phyloP scores from a whole-genome alignment of 1,140 invertebrate genomes.

The Ooceraea biroi region DNA sequence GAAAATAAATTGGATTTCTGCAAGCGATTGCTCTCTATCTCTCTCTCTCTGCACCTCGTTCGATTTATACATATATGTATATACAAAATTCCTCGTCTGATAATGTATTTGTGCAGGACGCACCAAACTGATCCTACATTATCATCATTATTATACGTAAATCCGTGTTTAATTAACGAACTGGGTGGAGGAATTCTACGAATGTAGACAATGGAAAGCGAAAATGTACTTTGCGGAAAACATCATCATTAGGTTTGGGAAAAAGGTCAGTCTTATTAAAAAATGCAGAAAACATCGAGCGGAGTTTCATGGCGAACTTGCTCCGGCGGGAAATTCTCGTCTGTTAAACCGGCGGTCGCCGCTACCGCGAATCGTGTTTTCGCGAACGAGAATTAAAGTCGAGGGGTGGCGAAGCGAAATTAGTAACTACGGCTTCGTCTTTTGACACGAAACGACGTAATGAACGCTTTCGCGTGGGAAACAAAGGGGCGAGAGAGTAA shows the following conservation, averaged over 20 bases:
- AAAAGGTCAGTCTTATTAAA: constrained; percentile 29
- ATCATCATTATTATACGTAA: constrained; percentile 5
- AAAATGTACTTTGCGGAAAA: not conserved
- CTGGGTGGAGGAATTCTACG: not conserved
- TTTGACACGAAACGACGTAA: constrained; percentile 60
- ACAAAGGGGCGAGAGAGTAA: constrained; percentile 54
- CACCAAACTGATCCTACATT: not conserved
- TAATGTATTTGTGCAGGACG: not conserved
- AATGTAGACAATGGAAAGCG: not conserved
- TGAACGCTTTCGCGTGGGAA: constrained; percentile 65
- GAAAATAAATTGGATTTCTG: constrained; percentile 44
- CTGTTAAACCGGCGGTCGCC: constrained; percentile 41
- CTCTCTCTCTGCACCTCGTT: not conserved
- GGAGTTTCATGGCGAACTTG: constrained; percentile 34
- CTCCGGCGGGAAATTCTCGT: constrained; percentile 9
- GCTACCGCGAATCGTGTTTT: constrained; percentile 60
- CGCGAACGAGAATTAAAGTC: constrained; percentile 63
- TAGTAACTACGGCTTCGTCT: constrained; percentile 69
- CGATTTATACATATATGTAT: too few relatives aligned
- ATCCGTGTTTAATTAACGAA: not conserved
- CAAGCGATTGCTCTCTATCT: not conserved
- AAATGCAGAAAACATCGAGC: constrained; percentile 31
- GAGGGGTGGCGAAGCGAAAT: constrained; percentile 66
- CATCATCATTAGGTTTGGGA: not conserved
- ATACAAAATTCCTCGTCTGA: not conserved